Percentiles rank a stretch among this genome's conserved stretches.
Conservation (phyloP, 2,888 invertebrate genomes). For the Onchidella celtica region DNA sequence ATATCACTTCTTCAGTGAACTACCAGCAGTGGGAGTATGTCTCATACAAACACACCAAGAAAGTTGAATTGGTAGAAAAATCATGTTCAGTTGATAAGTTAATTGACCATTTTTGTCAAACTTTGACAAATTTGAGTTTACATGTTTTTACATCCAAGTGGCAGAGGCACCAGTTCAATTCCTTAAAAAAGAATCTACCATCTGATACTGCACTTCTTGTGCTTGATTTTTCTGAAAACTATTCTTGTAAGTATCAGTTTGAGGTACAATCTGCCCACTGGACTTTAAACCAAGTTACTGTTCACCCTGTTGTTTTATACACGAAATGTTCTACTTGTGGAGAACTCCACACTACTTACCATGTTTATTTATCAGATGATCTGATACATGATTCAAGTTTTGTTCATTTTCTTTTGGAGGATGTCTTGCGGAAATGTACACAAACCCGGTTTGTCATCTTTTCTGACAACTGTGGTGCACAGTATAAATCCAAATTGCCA, state of each 20-base stretch:
- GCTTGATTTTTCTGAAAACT: not conserved
- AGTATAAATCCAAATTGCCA: conserved; percentile 17
- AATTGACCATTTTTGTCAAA: not conserved
- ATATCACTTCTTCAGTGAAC: not conserved
- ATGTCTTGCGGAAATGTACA: not conserved
- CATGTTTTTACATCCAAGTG: conserved; percentile 2
- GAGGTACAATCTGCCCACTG: not conserved
- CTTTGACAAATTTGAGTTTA: not conserved
- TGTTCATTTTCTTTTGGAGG: not conserved
- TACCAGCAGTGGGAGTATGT: not conserved
- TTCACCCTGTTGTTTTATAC: conserved; percentile 5
- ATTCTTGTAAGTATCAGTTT: not conserved
- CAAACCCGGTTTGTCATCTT: not conserved
- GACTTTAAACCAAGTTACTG: not conserved
- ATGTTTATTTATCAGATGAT: not conserved
- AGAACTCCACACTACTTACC: not conserved
- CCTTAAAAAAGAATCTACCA: not conserved
- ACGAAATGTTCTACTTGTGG: not conserved
- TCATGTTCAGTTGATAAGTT: not conserved
- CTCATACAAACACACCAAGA: not conserved
- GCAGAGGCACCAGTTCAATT: not conserved
- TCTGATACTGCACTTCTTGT: not conserved
- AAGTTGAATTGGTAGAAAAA: not conserved
- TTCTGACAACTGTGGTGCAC: conserved; percentile 25
- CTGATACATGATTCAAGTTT: conserved; percentile 3